These are phyloP conservation scores for Rugalucina vietnamica DNA, from an alignment of 2,888 invertebrate genomes.

Conservation along the genomic window DNA sequence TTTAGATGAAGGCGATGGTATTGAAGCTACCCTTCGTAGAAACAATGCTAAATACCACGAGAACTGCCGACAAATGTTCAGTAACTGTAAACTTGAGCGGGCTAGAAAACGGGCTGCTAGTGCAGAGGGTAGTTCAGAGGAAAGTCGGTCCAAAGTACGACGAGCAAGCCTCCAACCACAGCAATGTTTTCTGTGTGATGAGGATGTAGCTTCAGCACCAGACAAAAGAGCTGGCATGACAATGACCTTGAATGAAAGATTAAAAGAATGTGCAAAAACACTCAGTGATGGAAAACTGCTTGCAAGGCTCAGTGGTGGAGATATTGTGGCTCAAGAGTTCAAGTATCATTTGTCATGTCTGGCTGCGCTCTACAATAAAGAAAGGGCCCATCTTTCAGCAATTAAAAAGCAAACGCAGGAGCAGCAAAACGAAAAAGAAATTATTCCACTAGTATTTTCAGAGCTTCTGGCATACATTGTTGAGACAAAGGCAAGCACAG, in stretches of 20 bases:
- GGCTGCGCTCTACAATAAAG: neutral
- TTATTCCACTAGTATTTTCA: conserved; percentile 32
- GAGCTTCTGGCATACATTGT: conserved; percentile 57
- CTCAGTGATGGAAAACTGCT: neutral
- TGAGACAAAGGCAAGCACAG: conserved; percentile 41
- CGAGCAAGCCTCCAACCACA: too few species aligned
- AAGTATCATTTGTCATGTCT: conserved; percentile 13
- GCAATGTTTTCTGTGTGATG: neutral
- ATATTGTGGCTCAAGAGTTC: conserved; percentile 5
- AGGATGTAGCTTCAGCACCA: neutral
- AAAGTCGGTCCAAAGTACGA: too few species aligned
- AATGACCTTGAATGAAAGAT: neutral
- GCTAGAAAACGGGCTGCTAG: neutral
- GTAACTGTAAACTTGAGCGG: neutral
- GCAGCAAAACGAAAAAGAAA: neutral
- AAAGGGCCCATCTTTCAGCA: neutral
- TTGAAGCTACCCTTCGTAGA: neutral
- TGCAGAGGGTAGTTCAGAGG: neutral
- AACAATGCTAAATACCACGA: conserved; percentile 9
- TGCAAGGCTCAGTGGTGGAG: conserved; percentile 20
- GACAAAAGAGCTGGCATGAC: neutral
- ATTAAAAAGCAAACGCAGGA: neutral
- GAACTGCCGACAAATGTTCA: neutral
- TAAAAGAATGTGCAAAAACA: neutral
- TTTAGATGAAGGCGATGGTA: conserved; percentile 12